Percentiles rank a stretch among this genome's conserved stretches.
These are phyloP conservation scores for Patella caerulea DNA, from an alignment of 2,888 invertebrate species.

Conservation along the genomic window DNA sequence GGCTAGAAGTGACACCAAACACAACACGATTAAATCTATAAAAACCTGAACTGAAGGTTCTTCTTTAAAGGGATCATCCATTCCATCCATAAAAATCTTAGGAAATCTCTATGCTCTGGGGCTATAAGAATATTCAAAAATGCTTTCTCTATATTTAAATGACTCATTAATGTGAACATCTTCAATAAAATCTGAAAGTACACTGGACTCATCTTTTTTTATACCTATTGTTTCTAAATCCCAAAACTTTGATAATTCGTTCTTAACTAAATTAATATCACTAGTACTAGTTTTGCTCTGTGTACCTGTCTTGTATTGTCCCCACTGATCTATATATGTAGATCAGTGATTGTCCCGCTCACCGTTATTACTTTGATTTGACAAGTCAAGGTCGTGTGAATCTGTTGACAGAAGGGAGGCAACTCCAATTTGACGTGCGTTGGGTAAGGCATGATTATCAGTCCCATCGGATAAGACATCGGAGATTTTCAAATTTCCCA, in stretches of 20 bases:
- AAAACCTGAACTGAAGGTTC: neutral
- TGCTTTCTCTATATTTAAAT: neutral
- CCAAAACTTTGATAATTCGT: neutral
- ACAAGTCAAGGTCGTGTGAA: no score
- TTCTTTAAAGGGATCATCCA: neutral
- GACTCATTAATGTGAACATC: neutral
- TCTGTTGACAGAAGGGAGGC: no score
- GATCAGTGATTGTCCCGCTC: no score
- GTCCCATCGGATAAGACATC: no score
- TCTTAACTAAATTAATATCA: neutral
- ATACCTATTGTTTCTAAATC: slow-evolving; percentile 3
- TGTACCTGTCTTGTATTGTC: no score
- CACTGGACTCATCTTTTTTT: neutral
- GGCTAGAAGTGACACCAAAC: neutral
- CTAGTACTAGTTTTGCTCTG: neutral
- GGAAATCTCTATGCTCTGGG: neutral
- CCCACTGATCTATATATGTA: no score
- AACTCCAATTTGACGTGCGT: no score
- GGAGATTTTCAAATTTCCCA: no score
- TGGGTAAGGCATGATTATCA: no score
- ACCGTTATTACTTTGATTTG: no score
- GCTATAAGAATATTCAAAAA: neutral
- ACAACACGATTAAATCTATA: neutral
- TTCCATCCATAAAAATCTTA: slow-evolving; percentile 7
- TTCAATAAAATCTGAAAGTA: neutral